A percentile compares a stretch with the other conserved stretches of the same genome.
phyloP scores from a whole-genome alignment of 2,113 vertebrate genomes.

The Amia ocellicauda region DNA sequence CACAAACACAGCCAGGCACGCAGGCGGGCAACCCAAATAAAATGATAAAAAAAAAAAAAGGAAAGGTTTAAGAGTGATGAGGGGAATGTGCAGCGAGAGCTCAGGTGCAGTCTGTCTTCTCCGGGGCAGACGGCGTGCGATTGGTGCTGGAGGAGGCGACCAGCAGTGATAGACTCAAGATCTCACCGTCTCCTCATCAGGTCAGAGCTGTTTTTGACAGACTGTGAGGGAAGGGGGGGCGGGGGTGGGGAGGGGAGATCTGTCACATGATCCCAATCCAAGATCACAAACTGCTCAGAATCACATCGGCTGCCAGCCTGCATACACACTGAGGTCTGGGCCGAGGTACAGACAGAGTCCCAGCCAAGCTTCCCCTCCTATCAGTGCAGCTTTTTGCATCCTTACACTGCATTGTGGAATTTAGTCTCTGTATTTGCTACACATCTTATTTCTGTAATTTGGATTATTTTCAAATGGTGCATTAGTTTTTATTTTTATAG shows the following conservation, averaged over 20 bases:
- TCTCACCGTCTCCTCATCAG: conserved; percentile 23
- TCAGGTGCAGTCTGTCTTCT: not conserved
- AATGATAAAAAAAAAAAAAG: no score
- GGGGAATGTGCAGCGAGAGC: not conserved
- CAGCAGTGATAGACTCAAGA: not conserved
- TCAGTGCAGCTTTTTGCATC: not conserved
- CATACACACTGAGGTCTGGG: conserved; percentile 7
- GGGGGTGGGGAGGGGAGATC: conserved; percentile 9
- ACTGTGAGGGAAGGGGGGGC: conserved; percentile 1
- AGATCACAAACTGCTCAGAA: conserved; percentile 21
- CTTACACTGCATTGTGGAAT: not conserved
- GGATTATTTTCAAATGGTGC: not conserved
- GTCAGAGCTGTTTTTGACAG: conserved; percentile 23
- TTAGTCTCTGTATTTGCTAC: not conserved
- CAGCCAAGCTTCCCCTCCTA: not conserved
- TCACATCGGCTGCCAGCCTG: not conserved
- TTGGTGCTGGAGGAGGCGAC: not conserved
- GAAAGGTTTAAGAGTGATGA: not conserved
- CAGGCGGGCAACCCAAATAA: not conserved
- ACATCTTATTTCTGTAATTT: not conserved
- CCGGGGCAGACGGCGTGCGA: not conserved
- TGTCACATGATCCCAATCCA: conserved; percentile 27
- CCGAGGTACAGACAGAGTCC: conserved; percentile 2
- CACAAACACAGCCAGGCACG: not conserved
- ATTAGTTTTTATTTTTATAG: no score